Conservation (phyloP, 1,140 invertebrate species). For the Acromyrmex heyeri region DNA sequence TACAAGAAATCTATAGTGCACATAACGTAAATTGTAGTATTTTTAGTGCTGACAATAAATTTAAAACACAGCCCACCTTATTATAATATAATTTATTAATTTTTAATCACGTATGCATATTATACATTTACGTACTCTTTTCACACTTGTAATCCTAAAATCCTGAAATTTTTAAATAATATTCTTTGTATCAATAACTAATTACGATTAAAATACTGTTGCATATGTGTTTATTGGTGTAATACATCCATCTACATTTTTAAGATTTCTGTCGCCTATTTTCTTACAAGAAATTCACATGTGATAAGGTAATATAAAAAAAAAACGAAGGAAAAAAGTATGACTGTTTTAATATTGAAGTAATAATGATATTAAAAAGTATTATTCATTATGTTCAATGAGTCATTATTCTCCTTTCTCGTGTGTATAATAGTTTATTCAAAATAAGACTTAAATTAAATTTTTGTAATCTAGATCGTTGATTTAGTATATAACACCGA, state of each 20-base stretch:
- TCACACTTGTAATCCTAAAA: neutral
- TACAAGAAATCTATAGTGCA: no score
- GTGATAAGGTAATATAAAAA: conserved; percentile 13
- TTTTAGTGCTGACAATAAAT: no score
- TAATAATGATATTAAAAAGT: neutral
- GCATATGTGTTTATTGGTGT: neutral
- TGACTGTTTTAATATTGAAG: conserved; percentile 8
- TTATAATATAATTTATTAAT: neutral
- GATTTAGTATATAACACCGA: conserved; percentile 82
- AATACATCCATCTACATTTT: conserved; percentile 7
- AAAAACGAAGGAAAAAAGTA: neutral
- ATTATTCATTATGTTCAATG: conserved; percentile 47
- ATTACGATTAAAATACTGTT: neutral
- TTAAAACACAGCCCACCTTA: neutral
- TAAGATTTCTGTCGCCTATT: neutral
- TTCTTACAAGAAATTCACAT: conserved; percentile 27
- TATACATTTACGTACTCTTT: neutral
- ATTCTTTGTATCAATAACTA: neutral
- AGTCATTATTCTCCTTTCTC: conserved; percentile 19
- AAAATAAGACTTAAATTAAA: conserved; percentile 72
- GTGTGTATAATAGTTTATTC: conserved; percentile 53
- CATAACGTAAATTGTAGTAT: no score
- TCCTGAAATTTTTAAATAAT: neutral
- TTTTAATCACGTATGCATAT: neutral
- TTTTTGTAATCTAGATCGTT: conserved; percentile 77